These are phyloP conservation scores for Premnoplex brunnescens DNA, from an alignment of 2,797 vertebrate genomes.

Conservation along the genomic window DNA sequence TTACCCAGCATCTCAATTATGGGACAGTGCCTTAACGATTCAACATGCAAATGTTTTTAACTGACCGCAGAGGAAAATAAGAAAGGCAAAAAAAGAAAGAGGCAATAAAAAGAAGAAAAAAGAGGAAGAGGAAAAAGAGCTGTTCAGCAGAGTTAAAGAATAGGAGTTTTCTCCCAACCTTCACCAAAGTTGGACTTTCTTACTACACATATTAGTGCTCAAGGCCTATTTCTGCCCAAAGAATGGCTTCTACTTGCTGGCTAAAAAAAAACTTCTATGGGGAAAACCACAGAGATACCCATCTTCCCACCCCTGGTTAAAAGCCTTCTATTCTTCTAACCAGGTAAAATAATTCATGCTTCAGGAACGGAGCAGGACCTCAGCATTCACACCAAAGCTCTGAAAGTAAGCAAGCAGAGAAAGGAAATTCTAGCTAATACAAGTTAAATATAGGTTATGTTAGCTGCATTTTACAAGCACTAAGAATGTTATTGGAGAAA, in stretches of 20 bases:
- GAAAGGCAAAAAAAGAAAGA: rapidly evolving
- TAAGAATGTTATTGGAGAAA: slow-evolving; percentile 78
- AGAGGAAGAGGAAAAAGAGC: neutral
- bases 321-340: slow-evolving; percentile 27
- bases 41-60: slow-evolving; percentile 31
- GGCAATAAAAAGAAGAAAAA: rapidly evolving
- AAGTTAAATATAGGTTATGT: slow-evolving; percentile 81
- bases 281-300: neutral
- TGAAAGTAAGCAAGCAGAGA: slow-evolving; percentile 60
- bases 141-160: neutral
- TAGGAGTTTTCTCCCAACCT: neutral
- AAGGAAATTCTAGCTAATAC: slow-evolving; percentile 72
- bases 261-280: neutral
- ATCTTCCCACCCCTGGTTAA: slow-evolving; percentile 8
- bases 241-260: slow-evolving; percentile 45
- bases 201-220: neutral
- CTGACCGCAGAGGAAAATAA: neutral
- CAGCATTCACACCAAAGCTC: neutral
- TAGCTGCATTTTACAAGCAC: slow-evolving; percentile 80
- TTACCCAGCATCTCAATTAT: slow-evolving; percentile 66
- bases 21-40: slow-evolving; percentile 57
- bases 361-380: slow-evolving; percentile 30
- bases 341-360: neutral
- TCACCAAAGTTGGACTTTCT: neutral
- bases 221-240: slow-evolving; percentile 1